These are phyloP conservation scores for Gadus chalcogrammus DNA, from an alignment of 2,113 vertebrate species.

Conservation along the genomic window DNA sequence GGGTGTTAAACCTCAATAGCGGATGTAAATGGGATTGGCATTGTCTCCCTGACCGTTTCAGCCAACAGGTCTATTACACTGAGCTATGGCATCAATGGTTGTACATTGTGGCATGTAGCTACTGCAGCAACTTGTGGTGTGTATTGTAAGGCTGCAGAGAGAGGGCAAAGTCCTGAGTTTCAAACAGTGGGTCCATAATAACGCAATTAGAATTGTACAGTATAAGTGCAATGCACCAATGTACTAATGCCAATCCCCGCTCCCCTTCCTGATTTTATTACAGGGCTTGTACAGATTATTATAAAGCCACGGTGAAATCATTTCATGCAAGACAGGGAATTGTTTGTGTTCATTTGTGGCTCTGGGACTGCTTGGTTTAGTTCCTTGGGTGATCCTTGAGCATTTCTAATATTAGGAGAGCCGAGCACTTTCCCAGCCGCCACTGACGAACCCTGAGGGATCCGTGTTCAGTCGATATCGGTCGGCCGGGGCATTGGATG, in stretches of 20 bases:
- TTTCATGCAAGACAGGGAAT: neutral
- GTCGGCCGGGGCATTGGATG: constrained; percentile 9
- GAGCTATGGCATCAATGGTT: constrained; percentile 17
- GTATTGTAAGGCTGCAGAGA: neutral
- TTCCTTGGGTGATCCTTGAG: neutral
- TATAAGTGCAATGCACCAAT: neutral
- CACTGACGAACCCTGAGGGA: constrained; percentile 19
- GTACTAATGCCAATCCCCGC: too few relatives aligned
- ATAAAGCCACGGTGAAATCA: neutral
- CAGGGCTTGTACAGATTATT: constrained; percentile 6
- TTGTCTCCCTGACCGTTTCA: neutral
- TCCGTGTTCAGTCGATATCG: constrained; percentile 10
- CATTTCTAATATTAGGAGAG: neutral
- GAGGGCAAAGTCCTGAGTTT: neutral
- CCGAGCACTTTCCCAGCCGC: constrained; percentile 15
- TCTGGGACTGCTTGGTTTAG: neutral
- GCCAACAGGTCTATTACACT: neutral
- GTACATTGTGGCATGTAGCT: neutral
- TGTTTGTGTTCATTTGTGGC: neutral
- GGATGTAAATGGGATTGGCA: too few relatives aligned
- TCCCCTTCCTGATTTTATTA: neutral
- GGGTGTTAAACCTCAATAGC: too few relatives aligned
- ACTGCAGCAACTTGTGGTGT: neutral
- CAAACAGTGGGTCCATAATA: neutral
- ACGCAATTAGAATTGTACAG: neutral